Evolutionary conservation across 2,888 invertebrate genomes (phyloP), one percentile per base, ranked within the genome.

Genomic region (Andrena trimmerana): DNA sequence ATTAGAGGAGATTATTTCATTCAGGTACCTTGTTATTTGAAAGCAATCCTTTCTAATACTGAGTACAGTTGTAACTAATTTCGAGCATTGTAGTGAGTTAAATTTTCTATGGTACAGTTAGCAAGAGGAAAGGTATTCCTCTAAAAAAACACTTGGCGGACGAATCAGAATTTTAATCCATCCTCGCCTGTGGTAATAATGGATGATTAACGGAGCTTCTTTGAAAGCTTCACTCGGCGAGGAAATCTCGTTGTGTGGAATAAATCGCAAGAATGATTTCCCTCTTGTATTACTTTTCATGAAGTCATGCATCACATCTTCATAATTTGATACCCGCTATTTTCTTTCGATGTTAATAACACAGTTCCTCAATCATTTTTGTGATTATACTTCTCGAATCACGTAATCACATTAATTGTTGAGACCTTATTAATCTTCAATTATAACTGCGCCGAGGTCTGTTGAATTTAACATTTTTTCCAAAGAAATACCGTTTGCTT

Each of bases 281-380:
- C 24, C n/a, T 48, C 31, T 29, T 20, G 62, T 27, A 50, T 78
- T 16, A 50, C 54, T 69, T 62, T 73, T 48, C 27, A 36, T 5
- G 10, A 5, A 59, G 63, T 50, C 54, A 65, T 29, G 65, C 20
- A 29, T 57, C 48, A 42, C 6, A 36, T 62, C 20, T 36, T 29
- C 24, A 72, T 65, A 71, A 77, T 72, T 77, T 31, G 48, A 76
- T n/a, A 27, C 8, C n/a, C n/a, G 13, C 2, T 6, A 6, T 57
- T 48, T 42, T 20, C 54, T 24, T 31, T 1, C 42, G 13, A 20
- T 57, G 13, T 59, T 71, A 65, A 62, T 24, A 10, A 31, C 24
- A 6, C 16, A 20, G 24, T 33, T 24, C 54, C 10, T 7, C 29
- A 57, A 72, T 63, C n/a, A 48, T 63, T 63, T 71, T 71, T 76